Percentiles rank a stretch among this genome's conserved stretches.
Conservation (phyloP, 2,113 vertebrate species). For the Mormyrus iriodes region DNA sequence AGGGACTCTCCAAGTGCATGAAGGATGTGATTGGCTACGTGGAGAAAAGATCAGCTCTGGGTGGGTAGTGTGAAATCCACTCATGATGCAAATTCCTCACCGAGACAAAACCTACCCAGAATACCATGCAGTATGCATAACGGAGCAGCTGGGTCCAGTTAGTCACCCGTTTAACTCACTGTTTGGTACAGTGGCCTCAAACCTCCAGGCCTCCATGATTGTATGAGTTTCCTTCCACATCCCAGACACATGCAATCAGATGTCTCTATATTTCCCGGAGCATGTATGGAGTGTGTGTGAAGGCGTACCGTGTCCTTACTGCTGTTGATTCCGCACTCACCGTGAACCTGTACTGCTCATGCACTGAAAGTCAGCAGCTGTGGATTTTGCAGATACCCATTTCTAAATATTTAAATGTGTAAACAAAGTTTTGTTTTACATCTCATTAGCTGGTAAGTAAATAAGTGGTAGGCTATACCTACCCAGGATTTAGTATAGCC, state of each 20-base stretch:
- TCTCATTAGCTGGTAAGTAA: background rate
- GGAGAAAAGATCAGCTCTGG: slow-evolving; percentile 75
- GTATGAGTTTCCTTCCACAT: background rate
- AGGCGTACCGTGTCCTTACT: background rate
- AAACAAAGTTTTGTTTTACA: background rate
- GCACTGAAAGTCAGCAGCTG: background rate
- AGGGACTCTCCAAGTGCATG: slow-evolving; percentile 89
- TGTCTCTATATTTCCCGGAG: background rate
- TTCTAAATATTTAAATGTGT: background rate
- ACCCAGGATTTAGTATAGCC: background rate
- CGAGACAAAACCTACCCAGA: background rate
- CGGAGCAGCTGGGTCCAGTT: background rate
- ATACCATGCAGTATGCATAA: background rate
- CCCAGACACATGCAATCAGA: background rate
- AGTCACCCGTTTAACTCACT: background rate
- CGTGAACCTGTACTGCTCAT: background rate
- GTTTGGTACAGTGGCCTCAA: background rate
- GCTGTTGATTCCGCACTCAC: background rate
- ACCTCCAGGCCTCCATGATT: no score
- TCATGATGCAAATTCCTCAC: background rate
- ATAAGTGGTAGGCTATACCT: background rate
- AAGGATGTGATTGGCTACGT: slow-evolving; percentile 84
- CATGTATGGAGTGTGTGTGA: background rate
- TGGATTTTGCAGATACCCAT: background rate
- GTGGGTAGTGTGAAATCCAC: slow-evolving; percentile 52